These are phyloP conservation scores for Amphiura filiformis DNA, from an alignment of 35 echinoderm and acorn worm species.

Conservation along the genomic window DNA sequence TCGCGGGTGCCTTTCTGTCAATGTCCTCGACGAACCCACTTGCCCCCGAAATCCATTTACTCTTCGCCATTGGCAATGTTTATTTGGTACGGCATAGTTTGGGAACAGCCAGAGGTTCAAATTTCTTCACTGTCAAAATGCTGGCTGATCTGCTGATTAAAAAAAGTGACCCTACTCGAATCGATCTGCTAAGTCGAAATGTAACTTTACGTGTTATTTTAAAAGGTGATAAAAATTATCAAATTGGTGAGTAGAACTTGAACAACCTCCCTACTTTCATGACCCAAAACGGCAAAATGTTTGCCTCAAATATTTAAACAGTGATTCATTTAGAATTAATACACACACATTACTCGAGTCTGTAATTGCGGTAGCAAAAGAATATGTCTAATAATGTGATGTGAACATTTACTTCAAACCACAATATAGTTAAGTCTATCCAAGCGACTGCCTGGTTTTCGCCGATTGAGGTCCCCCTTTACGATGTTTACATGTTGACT, in stretches of 20 bases:
- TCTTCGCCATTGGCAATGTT: slow-evolving; percentile 2
- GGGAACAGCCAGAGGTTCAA: neutral
- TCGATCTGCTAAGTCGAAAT: neutral
- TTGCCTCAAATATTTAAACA: slow-evolving; percentile 46
- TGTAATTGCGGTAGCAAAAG: neutral
- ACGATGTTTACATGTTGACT: neutral
- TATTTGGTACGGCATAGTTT: slow-evolving; percentile 14
- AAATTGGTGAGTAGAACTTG: no score
- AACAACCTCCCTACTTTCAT: slow-evolving; percentile 1
- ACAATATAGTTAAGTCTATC: no score
- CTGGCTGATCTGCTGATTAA: slow-evolving; percentile 2
- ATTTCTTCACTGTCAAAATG: slow-evolving; percentile 3
- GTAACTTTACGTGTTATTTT: no score
- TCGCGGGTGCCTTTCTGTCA: slow-evolving; percentile 2
- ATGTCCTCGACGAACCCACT: slow-evolving; percentile 10
- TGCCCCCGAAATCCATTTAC: slow-evolving; percentile 13
- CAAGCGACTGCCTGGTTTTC: neutral
- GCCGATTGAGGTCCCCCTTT: slow-evolving; percentile 1
- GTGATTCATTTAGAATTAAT: slow-evolving; percentile 46
- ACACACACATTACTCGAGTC: slow-evolving; percentile 23
- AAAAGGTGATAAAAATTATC: no score
- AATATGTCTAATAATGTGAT: neutral
- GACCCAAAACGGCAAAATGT: slow-evolving; percentile 31
- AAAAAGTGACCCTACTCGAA: neutral
- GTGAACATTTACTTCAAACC: neutral